phyloP scores from a whole-genome alignment of 2,797 vertebrate species.

The Hozukius guyotensis region DNA sequence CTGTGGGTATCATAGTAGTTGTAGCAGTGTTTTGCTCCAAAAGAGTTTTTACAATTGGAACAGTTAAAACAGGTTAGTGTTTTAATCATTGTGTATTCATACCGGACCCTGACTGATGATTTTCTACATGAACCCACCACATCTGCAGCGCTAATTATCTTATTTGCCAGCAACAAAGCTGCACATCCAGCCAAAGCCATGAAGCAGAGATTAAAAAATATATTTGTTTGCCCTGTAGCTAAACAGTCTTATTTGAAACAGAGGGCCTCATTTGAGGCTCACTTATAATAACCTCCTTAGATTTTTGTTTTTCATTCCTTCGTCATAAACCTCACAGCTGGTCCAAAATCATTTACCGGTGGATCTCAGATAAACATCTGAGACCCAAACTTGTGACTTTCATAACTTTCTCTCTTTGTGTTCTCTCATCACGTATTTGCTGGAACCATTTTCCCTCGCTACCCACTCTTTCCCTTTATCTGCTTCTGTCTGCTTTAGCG shows the following conservation, averaged over 20 bases:
- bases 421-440: background rate
- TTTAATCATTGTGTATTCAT: background rate
- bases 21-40: background rate
- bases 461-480: background rate
- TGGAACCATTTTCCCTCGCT: background rate
- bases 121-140: background rate
- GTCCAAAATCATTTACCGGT: slow-evolving; percentile 16
- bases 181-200: background rate
- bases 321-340: slow-evolving; percentile 24
- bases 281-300: background rate
- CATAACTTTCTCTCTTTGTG: slow-evolving; percentile 3
- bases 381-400: slow-evolving; percentile 43
- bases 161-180: background rate
- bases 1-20: background rate
- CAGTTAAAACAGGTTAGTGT: background rate
- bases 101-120: background rate
- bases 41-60: background rate
- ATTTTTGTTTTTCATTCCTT: slow-evolving; percentile 42
- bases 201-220: background rate
- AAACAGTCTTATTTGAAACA: slow-evolving; percentile 35
- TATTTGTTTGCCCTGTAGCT: background rate
- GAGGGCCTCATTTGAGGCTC: background rate
- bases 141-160: slow-evolving; percentile 12
- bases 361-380: slow-evolving; percentile 42
- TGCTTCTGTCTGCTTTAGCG: slow-evolving; percentile 6